Evolutionary conservation across 2,888 invertebrate species (phyloP).

Genomic region (Thera obeliscata): DNA sequence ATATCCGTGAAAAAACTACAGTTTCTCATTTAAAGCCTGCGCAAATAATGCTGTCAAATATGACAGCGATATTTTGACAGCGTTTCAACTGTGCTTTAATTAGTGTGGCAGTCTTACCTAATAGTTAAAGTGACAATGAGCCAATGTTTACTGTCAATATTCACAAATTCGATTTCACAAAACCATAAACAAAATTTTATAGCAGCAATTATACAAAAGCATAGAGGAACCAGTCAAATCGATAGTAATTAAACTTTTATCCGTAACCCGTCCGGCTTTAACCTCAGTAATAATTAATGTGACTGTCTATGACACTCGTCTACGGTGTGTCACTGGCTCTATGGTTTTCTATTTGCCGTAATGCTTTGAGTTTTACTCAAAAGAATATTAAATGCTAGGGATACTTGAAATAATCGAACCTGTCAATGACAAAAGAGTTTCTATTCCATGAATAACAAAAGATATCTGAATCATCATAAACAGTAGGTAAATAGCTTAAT

Average conservation of each 20-base stretch:
- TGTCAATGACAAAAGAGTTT: background rate
- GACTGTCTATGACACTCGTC: constrained; percentile 27
- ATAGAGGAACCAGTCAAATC: constrained; percentile 49
- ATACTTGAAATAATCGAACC: background rate
- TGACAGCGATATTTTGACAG: too few relatives aligned
- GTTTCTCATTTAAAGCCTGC: too few relatives aligned
- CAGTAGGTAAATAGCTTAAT: too few relatives aligned
- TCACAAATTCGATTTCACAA: constrained; percentile 48
- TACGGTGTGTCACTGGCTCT: constrained; percentile 10
- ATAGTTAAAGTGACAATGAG: too few relatives aligned
- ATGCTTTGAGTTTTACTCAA: background rate
- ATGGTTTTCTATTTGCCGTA: constrained; percentile 1
- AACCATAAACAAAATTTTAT: constrained; percentile 55
- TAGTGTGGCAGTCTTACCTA: too few relatives aligned
- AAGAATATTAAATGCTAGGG: background rate
- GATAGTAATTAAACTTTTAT: constrained; percentile 55
- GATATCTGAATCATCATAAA: too few relatives aligned
- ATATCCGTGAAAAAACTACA: too few relatives aligned
- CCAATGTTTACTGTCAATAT: constrained; percentile 2
- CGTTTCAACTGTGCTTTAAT: too few relatives aligned
- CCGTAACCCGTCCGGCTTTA: constrained; percentile 19
- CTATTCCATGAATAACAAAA: background rate
- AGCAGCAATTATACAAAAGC: constrained; percentile 57
- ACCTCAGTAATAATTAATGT: constrained; percentile 27
- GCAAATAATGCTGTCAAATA: too few relatives aligned